phyloP scores from a whole-genome alignment of 2,113 vertebrate species.

The Entelurus aequoreus region DNA sequence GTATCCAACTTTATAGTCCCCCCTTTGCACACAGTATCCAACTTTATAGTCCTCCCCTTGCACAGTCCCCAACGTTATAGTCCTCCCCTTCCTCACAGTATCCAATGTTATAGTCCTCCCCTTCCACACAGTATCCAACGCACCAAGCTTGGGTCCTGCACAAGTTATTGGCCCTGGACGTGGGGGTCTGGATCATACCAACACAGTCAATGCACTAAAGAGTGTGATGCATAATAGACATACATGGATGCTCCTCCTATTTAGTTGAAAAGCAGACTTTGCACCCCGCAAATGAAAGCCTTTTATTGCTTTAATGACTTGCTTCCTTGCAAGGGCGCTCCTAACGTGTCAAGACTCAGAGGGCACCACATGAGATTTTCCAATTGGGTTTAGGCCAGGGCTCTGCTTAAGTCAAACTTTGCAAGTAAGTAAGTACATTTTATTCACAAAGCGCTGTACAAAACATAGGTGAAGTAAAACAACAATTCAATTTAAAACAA shows the following conservation, averaged over 20 bases:
- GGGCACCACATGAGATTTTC: background rate
- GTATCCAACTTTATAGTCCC: conserved; percentile 18
- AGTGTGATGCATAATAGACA: conserved; percentile 3
- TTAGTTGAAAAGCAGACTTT: background rate
- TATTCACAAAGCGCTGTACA: too few species aligned
- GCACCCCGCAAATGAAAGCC: too few species aligned
- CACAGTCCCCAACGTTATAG: conserved; percentile 14
- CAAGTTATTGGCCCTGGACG: conserved; percentile 8
- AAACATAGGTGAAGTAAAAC: too few species aligned
- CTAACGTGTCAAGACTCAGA: background rate
- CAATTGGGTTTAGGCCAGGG: background rate
- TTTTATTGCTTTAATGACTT: background rate
- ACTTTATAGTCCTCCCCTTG: conserved; percentile 26
- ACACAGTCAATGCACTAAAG: background rate
- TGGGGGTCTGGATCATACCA: background rate
- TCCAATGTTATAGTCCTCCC: conserved; percentile 8
- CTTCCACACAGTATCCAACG: conserved; percentile 16
- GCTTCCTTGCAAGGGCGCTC: too few species aligned
- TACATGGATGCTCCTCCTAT: conserved; percentile 40
- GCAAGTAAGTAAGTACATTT: too few species aligned
- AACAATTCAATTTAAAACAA: too few species aligned
- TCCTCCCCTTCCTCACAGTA: conserved; percentile 21
- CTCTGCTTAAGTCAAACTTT: background rate
- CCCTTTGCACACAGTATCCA: conserved; percentile 18
- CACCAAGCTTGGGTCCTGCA: conserved; percentile 38